These are phyloP conservation scores for Hybos culiciformis DNA, from an alignment of 2,888 invertebrate genomes.

Conservation along the genomic window DNA sequence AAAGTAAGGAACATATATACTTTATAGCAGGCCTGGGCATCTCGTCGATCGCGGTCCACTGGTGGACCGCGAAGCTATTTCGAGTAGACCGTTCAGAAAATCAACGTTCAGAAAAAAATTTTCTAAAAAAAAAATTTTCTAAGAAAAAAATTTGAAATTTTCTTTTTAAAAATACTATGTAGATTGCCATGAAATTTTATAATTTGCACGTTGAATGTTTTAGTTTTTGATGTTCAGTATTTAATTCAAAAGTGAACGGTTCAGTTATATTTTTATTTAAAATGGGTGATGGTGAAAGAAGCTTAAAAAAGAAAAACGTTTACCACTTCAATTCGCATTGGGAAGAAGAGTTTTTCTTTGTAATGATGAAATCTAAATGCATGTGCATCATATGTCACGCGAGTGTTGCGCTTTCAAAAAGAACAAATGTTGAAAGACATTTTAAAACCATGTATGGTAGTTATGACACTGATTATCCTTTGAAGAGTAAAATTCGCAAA, in stretches of 20 bases:
- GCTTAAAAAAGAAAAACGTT: neutral
- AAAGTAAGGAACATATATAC: no score
- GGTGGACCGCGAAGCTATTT: neutral
- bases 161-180: neutral
- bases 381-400: neutral
- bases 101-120: neutral
- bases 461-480: neutral
- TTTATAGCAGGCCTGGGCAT: neutral
- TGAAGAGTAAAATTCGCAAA: neutral
- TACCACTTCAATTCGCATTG: neutral
- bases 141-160: neutral
- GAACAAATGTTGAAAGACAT: neutral
- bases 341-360: neutral
- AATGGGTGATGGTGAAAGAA: neutral
- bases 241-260: neutral
- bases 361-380: neutral
- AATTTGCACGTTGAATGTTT: neutral
- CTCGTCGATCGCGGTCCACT: neutral
- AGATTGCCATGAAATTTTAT: neutral
- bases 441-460: neutral
- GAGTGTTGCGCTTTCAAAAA: neutral
- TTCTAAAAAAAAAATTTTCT: neutral
- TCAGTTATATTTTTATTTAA: neutral
- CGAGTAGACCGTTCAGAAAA: neutral
- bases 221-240: neutral